Conservation (phyloP, 2,888 invertebrate genomes). For the Mesopsocus fuscifrons region DNA sequence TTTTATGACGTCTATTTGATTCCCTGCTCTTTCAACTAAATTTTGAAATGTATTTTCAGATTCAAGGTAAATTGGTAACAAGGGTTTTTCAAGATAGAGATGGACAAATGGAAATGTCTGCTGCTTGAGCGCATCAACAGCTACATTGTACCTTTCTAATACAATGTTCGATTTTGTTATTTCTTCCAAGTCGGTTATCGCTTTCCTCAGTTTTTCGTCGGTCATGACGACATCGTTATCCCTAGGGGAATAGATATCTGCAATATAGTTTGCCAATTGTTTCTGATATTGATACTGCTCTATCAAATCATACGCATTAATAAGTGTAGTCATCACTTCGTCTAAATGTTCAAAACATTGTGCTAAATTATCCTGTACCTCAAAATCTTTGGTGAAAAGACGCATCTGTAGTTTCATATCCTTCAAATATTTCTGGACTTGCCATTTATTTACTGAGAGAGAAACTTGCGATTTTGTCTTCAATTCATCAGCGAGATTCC, state of each 20-base stretch:
- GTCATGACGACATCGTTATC: background rate
- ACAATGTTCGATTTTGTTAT: background rate
- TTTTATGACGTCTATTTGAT: background rate
- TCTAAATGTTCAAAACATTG: background rate
- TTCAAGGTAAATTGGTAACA: background rate
- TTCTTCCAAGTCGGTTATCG: background rate
- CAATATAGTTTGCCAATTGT: background rate
- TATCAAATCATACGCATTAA: background rate
- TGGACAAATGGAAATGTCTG: background rate
- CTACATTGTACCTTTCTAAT: background rate
- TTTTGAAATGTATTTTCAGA: background rate
- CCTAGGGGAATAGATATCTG: background rate
- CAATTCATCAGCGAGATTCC: background rate
- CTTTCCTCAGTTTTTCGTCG: background rate
- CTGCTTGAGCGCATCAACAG: background rate
- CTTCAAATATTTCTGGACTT: background rate
- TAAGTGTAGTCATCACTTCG: background rate
- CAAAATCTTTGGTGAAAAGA: background rate
- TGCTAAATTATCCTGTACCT: background rate
- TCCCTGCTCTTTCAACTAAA: background rate
- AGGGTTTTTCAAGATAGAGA: background rate
- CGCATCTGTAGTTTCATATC: background rate
- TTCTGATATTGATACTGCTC: background rate
- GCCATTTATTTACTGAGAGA: background rate
- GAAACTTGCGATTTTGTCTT: background rate